Evolutionary conservation across 2,797 vertebrate genomes (phyloP), one percentile per base, ranked within the genome.

Genomic region (Sebastes trivittatus): DNA sequence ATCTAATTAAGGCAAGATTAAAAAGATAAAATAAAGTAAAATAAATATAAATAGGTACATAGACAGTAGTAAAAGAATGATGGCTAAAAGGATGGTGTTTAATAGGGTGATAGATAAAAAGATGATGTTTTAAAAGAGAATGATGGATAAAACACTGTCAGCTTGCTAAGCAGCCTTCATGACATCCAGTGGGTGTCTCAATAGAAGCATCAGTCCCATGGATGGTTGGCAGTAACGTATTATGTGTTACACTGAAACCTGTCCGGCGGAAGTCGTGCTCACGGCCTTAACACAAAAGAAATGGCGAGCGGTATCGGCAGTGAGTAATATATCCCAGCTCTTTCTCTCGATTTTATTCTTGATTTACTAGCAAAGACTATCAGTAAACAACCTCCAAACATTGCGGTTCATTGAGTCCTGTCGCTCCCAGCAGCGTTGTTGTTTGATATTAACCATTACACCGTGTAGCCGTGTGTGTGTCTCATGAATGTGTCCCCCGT

Each of bases 281-380:
- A 20, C 59, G 81, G 83, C 79, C 85, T 88, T 46, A 36, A 75
- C 75, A 78, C 81, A 82, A 92, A 87, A 92, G 82, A 96, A 90
- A 98, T 98, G 98, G 96, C 97, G 94, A 90, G 96, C 34, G 97
- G 97, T 20, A 95, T 97, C 4, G 97, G 97, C 65, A 98, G 98
- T 98, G 88, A 98, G 98, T 98, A 93, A 34, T 34, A 25, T 77
- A 72, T 78, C 22, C 25, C 4, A 11, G 13, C 11, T 62, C 4
- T 78, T 38, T 68, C 5, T 76, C 4, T 76, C 1, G 0, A 3
- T 23, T 55, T 30, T 22, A 0, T 20, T 18, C 2, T 6, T 38
- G 6, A 2, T 23, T 49, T 34, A 10, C 1, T 3, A 20, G 4
- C 22, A 5, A 5, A 1, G 4, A 0, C 2, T 4, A 25, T 4